Evolutionary conservation across 2,888 invertebrate species (phyloP).

Genomic region (Tetranychus truncatus): DNA sequence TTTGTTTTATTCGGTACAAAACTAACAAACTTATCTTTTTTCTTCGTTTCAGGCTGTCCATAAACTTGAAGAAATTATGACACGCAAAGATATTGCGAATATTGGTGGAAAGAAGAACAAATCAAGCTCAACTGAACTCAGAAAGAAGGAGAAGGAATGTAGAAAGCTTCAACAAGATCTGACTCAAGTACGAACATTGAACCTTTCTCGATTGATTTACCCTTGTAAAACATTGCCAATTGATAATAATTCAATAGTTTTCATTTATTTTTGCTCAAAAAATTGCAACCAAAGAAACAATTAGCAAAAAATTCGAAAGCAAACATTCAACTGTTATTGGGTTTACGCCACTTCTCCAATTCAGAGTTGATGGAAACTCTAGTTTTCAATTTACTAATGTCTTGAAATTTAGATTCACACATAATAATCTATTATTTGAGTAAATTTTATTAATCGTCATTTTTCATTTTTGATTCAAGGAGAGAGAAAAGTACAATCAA

Average conservation of each 20-base stretch:
- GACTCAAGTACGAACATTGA: slow-evolving; percentile 41
- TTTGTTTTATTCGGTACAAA: not conserved
- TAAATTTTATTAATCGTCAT: slow-evolving; percentile 14
- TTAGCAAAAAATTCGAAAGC: no score
- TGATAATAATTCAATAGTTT: no score
- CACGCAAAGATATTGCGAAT: slow-evolving; percentile 56
- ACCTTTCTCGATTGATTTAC: not conserved
- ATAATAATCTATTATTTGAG: not conserved
- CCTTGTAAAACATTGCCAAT: not conserved
- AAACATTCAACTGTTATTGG: no score
- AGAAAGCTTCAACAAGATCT: slow-evolving; percentile 82
- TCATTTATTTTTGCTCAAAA: no score
- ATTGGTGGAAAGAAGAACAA: slow-evolving; percentile 43
- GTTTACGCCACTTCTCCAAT: no score
- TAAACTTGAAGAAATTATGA: slow-evolving; percentile 91
- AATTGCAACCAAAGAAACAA: no score
- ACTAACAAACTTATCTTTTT: not conserved
- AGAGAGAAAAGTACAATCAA: slow-evolving; percentile 82
- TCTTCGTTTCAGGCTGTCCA: slow-evolving; percentile 58
- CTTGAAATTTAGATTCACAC: not conserved
- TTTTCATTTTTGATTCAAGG: slow-evolving; percentile 34
- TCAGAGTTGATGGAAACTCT: not conserved
- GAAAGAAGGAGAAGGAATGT: slow-evolving; percentile 83
- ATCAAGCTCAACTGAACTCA: slow-evolving; percentile 42
- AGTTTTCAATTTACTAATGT: not conserved